Base-by-base conservation (phyloP, 2,888 invertebrate genomes). In the Drosophila siamana region DNA sequence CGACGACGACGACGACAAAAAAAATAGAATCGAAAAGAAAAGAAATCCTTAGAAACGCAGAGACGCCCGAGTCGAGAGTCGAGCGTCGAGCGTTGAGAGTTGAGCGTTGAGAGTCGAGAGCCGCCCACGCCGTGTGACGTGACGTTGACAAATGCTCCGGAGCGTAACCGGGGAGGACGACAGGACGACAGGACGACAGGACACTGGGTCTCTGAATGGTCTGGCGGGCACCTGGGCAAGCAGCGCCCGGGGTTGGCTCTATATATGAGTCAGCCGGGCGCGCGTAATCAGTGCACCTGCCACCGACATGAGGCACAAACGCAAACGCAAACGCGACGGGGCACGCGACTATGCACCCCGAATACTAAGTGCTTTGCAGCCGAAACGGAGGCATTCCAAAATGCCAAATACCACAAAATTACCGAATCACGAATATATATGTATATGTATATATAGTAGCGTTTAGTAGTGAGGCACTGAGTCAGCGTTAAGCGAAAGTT, bases 101-200 rank as follows among this genome's bases (percentile, higher is more conserved):
- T 1, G 33, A 44, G 55, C 24, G 55, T 44, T 19, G 33, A 63
- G 55, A 50, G 69, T 38, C 28, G 44, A 60, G 56, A 60, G 61
- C 57, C 76, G 64, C 77, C 77, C 77, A 65, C 74, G 59, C 59
- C 54, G 41, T 68, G 41, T 68, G 68, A 60, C 69, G 69, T 85
- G 83, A 83, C 83, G 85, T 83, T 83, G 83, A 83, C 85, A 83
- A 83, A 83, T 85, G 83, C 77, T 50, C 65, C 64, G 67, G 56
- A 54, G 63, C 46, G 73, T 30, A 46, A 65, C 51, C 40, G 30
- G 22, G n/a, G n/a, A n/a, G n/a, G n/a, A n/a, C n/a, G n/a, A n/a
- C n/a, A n/a, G n/a, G n/a, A n/a, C n/a, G n/a, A n/a, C n/a, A n/a
- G n/a, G n/a, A n/a, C n/a, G n/a, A n/a, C n/a, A n/a, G n/a, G n/a